phyloP scores from a whole-genome alignment of 53 echinoderm and acorn worm genomes.

The Stichopus horrens region DNA sequence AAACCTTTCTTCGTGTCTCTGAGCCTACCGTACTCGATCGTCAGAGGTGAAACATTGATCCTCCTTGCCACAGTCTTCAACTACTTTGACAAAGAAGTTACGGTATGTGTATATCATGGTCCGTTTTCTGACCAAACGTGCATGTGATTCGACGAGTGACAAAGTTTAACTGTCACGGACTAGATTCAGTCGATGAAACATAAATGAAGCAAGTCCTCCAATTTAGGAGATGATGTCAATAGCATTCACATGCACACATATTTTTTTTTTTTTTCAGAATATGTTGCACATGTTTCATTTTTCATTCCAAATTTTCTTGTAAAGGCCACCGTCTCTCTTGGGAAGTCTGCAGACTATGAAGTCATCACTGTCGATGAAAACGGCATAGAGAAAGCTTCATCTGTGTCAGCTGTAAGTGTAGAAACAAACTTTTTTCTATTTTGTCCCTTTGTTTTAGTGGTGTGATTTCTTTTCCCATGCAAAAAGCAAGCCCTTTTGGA shows the following conservation, averaged over 20 bases:
- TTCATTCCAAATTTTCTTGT: neutral
- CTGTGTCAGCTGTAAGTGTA: constrained; percentile 39
- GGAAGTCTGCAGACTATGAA: constrained; percentile 43
- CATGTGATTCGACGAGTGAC: no score
- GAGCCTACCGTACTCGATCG: constrained; percentile 84
- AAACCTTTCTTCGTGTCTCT: constrained; percentile 87
- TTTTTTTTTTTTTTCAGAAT: no score
- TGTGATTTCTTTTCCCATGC: neutral
- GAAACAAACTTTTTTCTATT: no score
- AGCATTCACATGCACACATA: no score
- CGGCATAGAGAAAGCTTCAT: constrained; percentile 33
- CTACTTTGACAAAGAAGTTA: constrained; percentile 61
- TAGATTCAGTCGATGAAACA: no score
- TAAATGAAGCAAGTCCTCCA: no score
- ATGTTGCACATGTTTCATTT: neutral
- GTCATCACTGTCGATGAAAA: constrained; percentile 40
- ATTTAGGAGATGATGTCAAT: no score
- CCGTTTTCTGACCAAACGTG: no score
- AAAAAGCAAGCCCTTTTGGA: neutral
- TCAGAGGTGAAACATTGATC: constrained; percentile 77
- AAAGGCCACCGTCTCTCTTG: constrained; percentile 55
- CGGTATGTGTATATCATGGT: constrained; percentile 41
- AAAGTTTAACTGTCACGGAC: no score
- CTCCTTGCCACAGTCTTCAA: constrained; percentile 85
- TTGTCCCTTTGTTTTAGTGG: no score